Conservation (phyloP, 2,888 invertebrate species). For the Cephonodes hylas region DNA sequence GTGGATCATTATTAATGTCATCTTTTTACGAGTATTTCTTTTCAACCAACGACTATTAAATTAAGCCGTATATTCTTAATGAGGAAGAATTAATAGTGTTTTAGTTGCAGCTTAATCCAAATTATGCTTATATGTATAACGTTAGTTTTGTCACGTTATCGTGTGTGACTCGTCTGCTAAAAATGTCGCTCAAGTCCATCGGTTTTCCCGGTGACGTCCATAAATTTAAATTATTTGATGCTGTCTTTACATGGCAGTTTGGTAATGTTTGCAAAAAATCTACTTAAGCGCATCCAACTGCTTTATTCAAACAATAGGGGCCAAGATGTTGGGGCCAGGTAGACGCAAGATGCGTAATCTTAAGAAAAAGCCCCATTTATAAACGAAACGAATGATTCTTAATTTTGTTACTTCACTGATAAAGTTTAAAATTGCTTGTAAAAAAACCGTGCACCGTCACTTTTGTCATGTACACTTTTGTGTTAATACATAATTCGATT, state of each 20-base stretch:
- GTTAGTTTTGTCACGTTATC: not conserved
- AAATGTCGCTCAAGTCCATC: not conserved
- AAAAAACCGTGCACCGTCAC: not conserved
- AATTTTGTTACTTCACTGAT: not conserved
- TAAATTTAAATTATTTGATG: not conserved
- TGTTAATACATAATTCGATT: not conserved
- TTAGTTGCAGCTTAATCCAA: too few species aligned
- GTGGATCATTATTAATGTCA: slow-evolving; percentile 9
- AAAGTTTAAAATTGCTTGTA: not conserved
- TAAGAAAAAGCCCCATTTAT: slow-evolving; percentile 52
- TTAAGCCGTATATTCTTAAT: not conserved
- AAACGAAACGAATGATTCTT: not conserved
- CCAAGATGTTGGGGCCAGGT: slow-evolving; percentile 65
- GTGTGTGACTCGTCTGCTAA: not conserved
- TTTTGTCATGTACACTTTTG: not conserved
- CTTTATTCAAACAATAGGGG: slow-evolving; percentile 45
- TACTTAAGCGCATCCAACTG: slow-evolving; percentile 28
- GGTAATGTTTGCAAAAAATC: slow-evolving; percentile 4
- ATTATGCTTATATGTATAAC: too few species aligned
- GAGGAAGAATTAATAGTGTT: not conserved
- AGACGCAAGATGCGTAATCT: slow-evolving; percentile 72
- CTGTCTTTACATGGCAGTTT: not conserved
- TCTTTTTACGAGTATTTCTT: not conserved
- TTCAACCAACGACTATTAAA: not conserved
- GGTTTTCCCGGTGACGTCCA: not conserved